Evolutionary conservation across 2,113 vertebrate species (phyloP).

Genomic region (Pantherophis guttatus): DNA sequence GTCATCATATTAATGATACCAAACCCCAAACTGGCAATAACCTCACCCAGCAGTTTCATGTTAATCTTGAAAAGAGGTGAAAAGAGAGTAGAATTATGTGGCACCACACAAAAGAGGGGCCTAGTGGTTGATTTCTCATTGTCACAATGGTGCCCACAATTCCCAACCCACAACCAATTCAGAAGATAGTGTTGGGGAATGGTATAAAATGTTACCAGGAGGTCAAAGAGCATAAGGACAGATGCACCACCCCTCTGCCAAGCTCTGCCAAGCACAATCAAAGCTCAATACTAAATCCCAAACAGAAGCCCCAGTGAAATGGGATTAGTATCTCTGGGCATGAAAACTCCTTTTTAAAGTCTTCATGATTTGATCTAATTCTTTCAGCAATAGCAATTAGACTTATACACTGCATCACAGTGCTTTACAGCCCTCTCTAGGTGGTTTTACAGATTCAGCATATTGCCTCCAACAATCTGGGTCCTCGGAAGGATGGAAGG

Average conservation of each 20-base stretch:
- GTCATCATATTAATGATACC: background rate
- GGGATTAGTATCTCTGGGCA: background rate
- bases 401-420: no score
- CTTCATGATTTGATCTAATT: background rate
- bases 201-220: background rate
- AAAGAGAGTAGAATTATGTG: background rate
- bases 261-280: background rate
- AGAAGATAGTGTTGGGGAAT: background rate
- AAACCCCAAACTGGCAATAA: background rate
- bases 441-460: no score
- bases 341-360: background rate
- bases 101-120: background rate
- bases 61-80: background rate
- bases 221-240: background rate
- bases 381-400: no score
- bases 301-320: background rate
- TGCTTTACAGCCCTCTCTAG: no score
- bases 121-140: background rate
- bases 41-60: background rate
- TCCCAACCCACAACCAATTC: background rate
- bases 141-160: background rate
- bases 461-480: no score
- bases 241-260: background rate
- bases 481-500: no score
- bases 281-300: background rate